A percentile compares a stretch with the other conserved stretches of the same genome.
Evolutionary conservation across 2,113 vertebrate genomes (phyloP).

Genomic region (Puma concolor): DNA sequence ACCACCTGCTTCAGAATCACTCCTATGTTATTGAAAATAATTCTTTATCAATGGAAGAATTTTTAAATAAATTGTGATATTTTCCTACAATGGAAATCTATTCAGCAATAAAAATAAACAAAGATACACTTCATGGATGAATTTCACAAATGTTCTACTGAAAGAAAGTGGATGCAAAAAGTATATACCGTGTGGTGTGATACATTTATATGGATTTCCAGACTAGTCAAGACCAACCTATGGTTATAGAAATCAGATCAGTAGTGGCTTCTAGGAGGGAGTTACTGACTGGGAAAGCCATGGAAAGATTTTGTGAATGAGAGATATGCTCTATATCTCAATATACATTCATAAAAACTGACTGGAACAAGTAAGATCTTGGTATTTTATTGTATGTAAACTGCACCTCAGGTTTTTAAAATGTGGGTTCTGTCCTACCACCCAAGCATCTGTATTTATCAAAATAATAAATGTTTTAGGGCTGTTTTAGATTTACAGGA

Average conservation of each 20-base stretch:
- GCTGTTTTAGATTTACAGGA: neutral
- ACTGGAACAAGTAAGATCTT: neutral
- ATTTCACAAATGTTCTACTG: neutral
- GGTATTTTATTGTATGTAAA: neutral
- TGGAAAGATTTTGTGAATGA: neutral
- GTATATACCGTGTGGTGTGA: neutral
- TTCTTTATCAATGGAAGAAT: neutral
- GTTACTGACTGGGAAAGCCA: neutral
- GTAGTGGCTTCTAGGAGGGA: neutral
- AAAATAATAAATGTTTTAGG: neutral
- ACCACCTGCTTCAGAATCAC: neutral
- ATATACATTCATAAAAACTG: neutral
- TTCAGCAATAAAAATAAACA: neutral
- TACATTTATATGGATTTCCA: neutral
- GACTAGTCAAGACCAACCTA: neutral
- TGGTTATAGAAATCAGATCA: neutral
- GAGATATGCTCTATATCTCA: neutral
- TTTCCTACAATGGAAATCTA: neutral
- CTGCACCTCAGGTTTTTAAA: neutral
- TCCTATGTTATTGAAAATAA: conserved; percentile 43
- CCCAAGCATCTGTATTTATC: neutral
- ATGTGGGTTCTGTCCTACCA: neutral
- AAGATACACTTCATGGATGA: neutral
- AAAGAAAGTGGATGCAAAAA: neutral
- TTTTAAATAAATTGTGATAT: neutral